Percentiles rank a stretch among this genome's conserved stretches.
These are phyloP conservation scores for Aproaerema taeniolella DNA, from an alignment of 2,888 invertebrate genomes.

Conservation along the genomic window DNA sequence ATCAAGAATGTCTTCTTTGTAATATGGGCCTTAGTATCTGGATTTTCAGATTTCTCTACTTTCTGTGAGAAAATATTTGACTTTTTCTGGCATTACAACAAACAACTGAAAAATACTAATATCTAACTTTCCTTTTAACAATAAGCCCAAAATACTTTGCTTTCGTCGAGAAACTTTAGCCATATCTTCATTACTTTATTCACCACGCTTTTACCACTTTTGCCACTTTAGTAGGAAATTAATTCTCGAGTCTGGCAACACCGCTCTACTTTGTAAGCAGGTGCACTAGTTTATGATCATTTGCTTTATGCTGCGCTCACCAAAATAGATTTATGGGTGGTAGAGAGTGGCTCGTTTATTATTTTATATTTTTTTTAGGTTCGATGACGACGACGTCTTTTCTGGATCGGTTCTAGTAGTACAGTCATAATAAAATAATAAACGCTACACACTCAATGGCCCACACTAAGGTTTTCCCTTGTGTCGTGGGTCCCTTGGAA, in stretches of 20 bases:
- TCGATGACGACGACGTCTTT: no score
- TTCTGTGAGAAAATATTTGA: background rate
- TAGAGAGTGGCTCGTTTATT: no score
- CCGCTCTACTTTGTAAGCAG: slow-evolving; percentile 1
- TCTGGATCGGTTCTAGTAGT: no score
- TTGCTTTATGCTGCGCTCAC: slow-evolving; percentile 1
- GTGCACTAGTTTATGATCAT: background rate
- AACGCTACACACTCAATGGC: no score
- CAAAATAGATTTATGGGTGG: background rate
- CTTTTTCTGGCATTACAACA: background rate
- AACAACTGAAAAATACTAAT: no score
- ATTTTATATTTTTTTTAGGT: no score
- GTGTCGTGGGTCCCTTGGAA: no score
- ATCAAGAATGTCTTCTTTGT: background rate
- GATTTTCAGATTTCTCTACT: background rate
- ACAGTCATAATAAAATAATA: no score
- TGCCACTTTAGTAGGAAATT: background rate
- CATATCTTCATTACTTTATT: background rate
- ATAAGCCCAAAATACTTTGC: no score
- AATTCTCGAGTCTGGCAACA: background rate
- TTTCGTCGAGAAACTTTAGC: background rate
- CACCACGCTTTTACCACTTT: background rate
- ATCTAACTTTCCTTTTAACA: no score
- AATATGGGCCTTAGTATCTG: background rate
- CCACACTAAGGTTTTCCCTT: no score